phyloP scores from a whole-genome alignment of 1,140 invertebrate species.

The Sarcophaga bullata region DNA sequence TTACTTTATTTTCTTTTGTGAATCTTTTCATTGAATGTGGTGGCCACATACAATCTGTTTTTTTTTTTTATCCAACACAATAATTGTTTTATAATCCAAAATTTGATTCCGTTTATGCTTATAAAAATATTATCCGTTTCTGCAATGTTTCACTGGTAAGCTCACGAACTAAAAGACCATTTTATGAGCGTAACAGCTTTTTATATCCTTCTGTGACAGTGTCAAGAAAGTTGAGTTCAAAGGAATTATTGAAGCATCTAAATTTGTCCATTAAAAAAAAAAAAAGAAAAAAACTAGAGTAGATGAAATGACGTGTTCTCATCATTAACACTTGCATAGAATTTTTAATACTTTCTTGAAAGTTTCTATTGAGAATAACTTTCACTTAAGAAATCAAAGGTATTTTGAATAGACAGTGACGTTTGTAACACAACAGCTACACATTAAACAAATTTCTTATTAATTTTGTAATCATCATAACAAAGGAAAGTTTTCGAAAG shows the following conservation, averaged over 20 bases:
- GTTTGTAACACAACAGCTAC: no score
- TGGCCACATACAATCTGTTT: neutral
- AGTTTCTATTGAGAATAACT: no score
- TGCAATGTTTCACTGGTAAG: neutral
- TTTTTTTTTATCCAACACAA: neutral
- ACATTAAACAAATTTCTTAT: no score
- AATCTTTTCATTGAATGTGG: neutral
- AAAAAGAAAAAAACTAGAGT: neutral
- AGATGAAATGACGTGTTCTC: neutral
- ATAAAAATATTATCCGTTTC: neutral
- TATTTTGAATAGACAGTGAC: no score
- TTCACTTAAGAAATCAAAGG: no score
- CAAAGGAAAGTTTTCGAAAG: no score
- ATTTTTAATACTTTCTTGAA: conserved; percentile 31
- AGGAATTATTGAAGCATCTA: conserved; percentile 25
- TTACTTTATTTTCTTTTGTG: conserved; percentile 12
- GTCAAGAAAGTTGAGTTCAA: neutral
- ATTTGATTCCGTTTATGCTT: neutral
- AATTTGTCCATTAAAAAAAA: conserved; percentile 24
- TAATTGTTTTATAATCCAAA: neutral
- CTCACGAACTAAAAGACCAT: neutral
- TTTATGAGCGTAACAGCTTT: conserved; percentile 6
- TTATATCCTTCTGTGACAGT: neutral
- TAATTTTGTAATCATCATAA: no score
- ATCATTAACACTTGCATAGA: conserved; percentile 32